Evolutionary conservation across 2,888 invertebrate species (phyloP).

Genomic region (Hirtodrosophila cameraria): DNA sequence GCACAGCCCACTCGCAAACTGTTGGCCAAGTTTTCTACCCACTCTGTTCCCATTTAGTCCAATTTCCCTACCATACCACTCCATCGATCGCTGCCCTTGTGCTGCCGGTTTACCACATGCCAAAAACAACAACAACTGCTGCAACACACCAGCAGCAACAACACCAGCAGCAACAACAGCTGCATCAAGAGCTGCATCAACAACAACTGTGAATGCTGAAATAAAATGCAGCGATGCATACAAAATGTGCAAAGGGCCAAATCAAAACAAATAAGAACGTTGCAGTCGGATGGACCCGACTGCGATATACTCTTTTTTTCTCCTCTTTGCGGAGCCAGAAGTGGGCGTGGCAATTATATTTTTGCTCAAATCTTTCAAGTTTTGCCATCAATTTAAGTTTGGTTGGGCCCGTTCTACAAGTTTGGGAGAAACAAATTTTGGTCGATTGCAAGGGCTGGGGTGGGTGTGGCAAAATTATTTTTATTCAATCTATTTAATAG

Average conservation of each 20-base stretch:
- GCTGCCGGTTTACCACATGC: conserved; percentile 56
- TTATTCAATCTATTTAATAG: too few relatives aligned
- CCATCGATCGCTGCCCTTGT: conserved; percentile 60
- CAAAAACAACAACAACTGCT: conserved; percentile 41
- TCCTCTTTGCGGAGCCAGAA: too few relatives aligned
- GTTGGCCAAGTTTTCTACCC: conserved; percentile 33
- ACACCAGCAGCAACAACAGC: conserved; percentile 13
- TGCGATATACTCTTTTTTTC: too few relatives aligned
- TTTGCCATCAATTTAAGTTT: too few relatives aligned
- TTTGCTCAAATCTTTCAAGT: too few relatives aligned
- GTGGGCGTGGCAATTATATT: too few relatives aligned
- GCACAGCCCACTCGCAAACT: conserved; percentile 30
- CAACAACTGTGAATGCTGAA: conserved; percentile 26
- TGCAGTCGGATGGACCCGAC: too few relatives aligned
- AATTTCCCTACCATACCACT: conserved; percentile 22
- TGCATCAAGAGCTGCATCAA: conserved; percentile 14
- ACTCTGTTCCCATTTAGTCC: conserved; percentile 44
- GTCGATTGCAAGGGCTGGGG: too few relatives aligned
- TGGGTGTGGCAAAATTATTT: too few relatives aligned
- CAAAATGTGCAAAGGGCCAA: conserved; percentile 54
- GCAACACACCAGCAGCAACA: conserved; percentile 12
- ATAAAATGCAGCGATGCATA: conserved; percentile 59
- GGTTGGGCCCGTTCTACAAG: too few relatives aligned
- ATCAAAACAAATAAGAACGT: too few relatives aligned
- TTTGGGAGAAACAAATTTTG: too few relatives aligned